Evolutionary conservation across 2,113 vertebrate species (phyloP), one percentile per base, ranked within the genome.

Genomic region (Equus quagga): DNA sequence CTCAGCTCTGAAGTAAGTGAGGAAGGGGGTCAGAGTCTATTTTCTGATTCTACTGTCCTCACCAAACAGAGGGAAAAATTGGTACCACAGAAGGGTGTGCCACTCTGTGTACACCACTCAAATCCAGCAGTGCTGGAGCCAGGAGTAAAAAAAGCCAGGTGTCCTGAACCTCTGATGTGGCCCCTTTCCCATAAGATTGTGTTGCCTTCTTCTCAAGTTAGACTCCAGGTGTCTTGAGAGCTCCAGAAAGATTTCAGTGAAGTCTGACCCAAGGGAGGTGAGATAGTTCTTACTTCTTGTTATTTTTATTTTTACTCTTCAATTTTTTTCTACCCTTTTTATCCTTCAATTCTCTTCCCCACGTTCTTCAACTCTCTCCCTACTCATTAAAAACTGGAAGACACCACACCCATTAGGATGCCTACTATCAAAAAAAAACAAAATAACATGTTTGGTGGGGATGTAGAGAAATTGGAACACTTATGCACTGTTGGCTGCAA

Each of bases 41-140:
- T 3, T 58, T 7, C 62, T 56, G 73, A 41, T 6, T 58, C 80
- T 33, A n/a, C 58, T 7, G 15, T 5, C 8, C 26, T 73, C 78
- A 31, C 33, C 65, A 10, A 23, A 24, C 17, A 94, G 54, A 54
- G 4, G 5, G 23, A 36, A 58, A 49, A 58, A 19, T 0, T 24
- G 41, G 54, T 1, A 23, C 36, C 31, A 14, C 41, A 46, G 58
- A 19, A 6, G 24, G 51, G 0, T 5, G 13, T 8, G 23, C 5
- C 5, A 2, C 14, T 3, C 70, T 41, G 10, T 3, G 12, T 49
- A 80, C 8, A 15, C 0, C 26, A 28, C 67, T 44, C 3, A 81
- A 49, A 49, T 4, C 62, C 78, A 76, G n/a, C 67, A 31, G 33
- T 13, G 19, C 1, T 54, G 17, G n/a, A 15, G n/a, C 10, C 44